Evolutionary conservation across 1,140 invertebrate genomes (phyloP).

Genomic region (Lucilia cuprina): DNA sequence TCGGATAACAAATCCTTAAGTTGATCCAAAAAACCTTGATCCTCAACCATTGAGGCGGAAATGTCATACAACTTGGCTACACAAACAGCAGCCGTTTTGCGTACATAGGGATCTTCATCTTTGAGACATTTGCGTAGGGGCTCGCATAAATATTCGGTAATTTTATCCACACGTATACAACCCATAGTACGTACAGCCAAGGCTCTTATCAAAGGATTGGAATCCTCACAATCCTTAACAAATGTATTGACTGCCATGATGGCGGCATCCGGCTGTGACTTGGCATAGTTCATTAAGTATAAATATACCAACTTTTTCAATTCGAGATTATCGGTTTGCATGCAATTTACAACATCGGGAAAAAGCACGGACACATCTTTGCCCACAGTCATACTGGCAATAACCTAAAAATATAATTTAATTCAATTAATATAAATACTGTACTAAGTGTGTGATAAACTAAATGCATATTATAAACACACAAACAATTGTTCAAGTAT

Average conservation of each 20-base stretch:
- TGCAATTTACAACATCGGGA: conserved; percentile 99
- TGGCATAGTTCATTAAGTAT: conserved; percentile 99
- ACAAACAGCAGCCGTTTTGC: conserved; percentile 99
- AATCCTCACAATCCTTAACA: conserved; percentile 99
- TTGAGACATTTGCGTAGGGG: conserved; percentile 97
- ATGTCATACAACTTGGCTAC: conserved; percentile 99
- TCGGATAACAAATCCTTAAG: conserved; percentile 96
- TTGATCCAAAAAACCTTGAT: conserved; percentile 96
- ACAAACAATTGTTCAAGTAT: no score
- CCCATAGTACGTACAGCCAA: conserved; percentile 99
- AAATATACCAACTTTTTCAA: conserved; percentile 99
- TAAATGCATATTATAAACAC: neutral
- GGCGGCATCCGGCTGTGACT: conserved; percentile 99
- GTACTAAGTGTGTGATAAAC: neutral
- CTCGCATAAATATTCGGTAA: conserved; percentile 99
- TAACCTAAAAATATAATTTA: conserved; percentile 73
- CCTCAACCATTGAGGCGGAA: conserved; percentile 85
- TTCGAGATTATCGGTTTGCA: conserved; percentile 99
- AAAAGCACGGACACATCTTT: conserved; percentile 96
- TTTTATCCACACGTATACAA: conserved; percentile 99
- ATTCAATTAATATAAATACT: neutral
- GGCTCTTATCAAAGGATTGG: conserved; percentile 98
- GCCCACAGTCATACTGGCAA: conserved; percentile 99
- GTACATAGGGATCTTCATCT: conserved; percentile 99
- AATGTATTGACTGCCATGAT: conserved; percentile 99